These are phyloP conservation scores for Hippocampus mohnikei DNA, from an alignment of 2,113 vertebrate species.

Conservation along the genomic window DNA sequence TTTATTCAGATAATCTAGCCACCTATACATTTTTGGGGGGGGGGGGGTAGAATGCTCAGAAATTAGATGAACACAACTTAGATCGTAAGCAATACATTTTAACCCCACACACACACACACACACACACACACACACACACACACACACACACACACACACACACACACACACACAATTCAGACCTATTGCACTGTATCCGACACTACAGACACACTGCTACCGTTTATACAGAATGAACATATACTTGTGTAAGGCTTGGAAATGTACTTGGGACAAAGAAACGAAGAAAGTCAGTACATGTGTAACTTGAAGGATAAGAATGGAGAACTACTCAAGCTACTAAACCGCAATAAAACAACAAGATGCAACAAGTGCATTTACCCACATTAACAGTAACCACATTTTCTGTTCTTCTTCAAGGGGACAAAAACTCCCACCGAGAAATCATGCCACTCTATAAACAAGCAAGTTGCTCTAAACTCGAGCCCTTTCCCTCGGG, in stretches of 20 bases:
- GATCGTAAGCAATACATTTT: conserved; percentile 71
- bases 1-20: conserved; percentile 77
- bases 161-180: conserved; percentile 26
- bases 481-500: background rate
- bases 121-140: conserved; percentile 35
- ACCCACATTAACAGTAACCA: background rate
- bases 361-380: background rate
- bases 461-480: background rate
- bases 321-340: background rate
- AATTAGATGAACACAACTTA: conserved; percentile 79
- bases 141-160: conserved; percentile 18
- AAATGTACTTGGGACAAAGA: background rate
- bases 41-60: conserved; percentile 66
- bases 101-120: conserved; percentile 24
- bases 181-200: background rate
- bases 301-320: background rate
- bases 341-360: background rate
- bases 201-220: background rate
- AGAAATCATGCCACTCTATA: background rate
- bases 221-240: background rate
- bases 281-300: background rate
- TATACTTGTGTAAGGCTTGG: background rate
- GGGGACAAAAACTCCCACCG: background rate
- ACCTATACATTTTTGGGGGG: conserved; percentile 70
- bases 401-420: background rate